Base-by-base conservation (phyloP, 1,140 invertebrate species). In the Penaeus chinensis region DNA sequence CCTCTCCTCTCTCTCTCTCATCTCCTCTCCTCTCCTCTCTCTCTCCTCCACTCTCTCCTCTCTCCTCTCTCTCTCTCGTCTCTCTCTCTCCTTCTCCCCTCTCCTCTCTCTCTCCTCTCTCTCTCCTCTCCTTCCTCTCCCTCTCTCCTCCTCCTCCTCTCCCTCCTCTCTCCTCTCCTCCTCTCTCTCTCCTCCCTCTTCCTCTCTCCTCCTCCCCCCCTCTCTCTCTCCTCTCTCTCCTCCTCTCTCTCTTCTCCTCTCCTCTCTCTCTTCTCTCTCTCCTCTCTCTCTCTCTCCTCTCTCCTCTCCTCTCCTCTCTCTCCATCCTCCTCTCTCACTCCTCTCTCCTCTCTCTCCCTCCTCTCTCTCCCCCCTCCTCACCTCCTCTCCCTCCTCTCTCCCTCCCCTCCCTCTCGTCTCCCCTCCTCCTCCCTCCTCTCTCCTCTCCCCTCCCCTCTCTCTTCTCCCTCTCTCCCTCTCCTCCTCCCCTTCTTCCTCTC, bases 101-200 rank as follows among this genome's bases (percentile, higher is more conserved):
- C 37, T 20, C 42, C 76, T 78, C 76, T 78, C 76, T 78, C 76
- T 42, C 76, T 78, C 76, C 76, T 78, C 76, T 78, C 20, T 76
- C 20, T 76, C 20, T 22, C 20, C 71, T 76, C 20, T 76, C n/a
- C n/a, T n/a, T n/a, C n/a, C 71, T 76, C 71, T 76, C 71, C 5
- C 71, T 76, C 71, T 76, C 19, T n/a, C 71, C 3, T 37, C 3
- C 32, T 37, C 3, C 3, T 7, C 27, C 18, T 37, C 32, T 37
- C 32, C 27, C 18, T 37, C 32, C 32, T 8, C 32, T 18, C 3
- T 27, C 74, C 10, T 8, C 32, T 3, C 10, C 74, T 10, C n/a
- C 74, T 76, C 74, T 10, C 74, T 76, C 19, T 76, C 74, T 76
- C 74, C 32, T 37, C 76, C 37, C 76, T 37, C 76, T 78, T 76